Base-by-base conservation (phyloP, 2,113 vertebrate species). In the Lasiurus cinereus region DNA sequence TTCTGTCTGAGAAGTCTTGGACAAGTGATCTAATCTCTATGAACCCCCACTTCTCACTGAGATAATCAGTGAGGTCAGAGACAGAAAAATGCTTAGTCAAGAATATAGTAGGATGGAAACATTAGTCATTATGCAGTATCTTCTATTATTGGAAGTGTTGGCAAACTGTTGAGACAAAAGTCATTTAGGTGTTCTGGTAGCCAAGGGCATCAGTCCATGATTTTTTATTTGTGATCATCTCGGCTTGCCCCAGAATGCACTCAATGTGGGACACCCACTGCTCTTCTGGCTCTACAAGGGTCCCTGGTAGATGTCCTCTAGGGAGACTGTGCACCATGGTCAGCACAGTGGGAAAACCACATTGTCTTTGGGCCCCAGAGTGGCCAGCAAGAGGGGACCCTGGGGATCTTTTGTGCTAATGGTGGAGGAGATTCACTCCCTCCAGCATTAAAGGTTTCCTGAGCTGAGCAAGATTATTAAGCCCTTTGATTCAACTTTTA, bases 101-200 rank as follows among this genome's bases (percentile, higher is more conserved):
- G 22, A 62, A 43, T 66, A 27, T 43, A 94, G 21, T 13, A 69
- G 48, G 3, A 69, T n/a, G 62, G 43, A 73, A 48, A 21, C 12
- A 16, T 3, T 3, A 13, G 19, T 39, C 48, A 33, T 29, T 31
- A 12, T 0, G 0, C 5, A 19, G 5, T 8, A 3, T 48, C 48
- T 48, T 77, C 89, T 59, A 21, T 66, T 46, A 27, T 66, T 3
- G 6, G 67, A 18, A 36, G 84, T 31, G 21, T n/a, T 36, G 76
- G 69, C 52, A 50, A 62, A n/a, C 33, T 33, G 59, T 69, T 93
- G 13, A 2, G 54, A 89, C 11, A 56, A 43, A 62, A 79, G 39
- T n/a, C 0, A 27, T 70, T 54, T 54, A 19, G 18, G n/a, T 21
- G 50, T 24, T 43, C 27, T 27, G 24, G 4, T 29, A 79, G 70